Evolutionary conservation across 2,888 invertebrate species (phyloP), one percentile per base, ranked within the genome.

Genomic region (Lacanobia oleracea): DNA sequence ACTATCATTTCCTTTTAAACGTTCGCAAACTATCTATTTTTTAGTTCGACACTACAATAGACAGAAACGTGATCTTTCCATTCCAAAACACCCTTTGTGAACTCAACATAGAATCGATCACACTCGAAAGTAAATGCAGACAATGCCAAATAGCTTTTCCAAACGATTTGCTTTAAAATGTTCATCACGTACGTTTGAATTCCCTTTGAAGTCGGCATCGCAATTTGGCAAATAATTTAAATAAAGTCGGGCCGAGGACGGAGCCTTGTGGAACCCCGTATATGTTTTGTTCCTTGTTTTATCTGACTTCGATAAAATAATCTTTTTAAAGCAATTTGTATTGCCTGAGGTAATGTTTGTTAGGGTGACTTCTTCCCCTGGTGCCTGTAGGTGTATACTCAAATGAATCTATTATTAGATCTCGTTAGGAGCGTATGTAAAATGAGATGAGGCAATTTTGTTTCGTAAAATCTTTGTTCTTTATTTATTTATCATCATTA

Each of bases 221-320:
- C 88, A 91, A 91, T 90, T 91, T 89, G 82, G 82, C 80, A 86
- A 85, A 88, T 91, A 88, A 91, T 89, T 91, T 91, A 89, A 91
- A 92, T 91, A 88, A 87, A 83, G 87, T 81, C 66, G 74, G 79
- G 40, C 77, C 53, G 21, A 74, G 75, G 61, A 75, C 73, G 73
- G 70, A 61, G 82, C 82, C 81, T 80, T 81, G 84, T 74, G 72
- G 70, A 64, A 76, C 63, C 70, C 79, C 59, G 67, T 74, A 62
- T 76, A 61, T 67, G 68, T 85, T 82, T 82, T 69, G 76, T 76
- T 77, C 73, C 61, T 60, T 63, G 69, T 79, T 82, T 72, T 60
- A 69, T 81, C 75, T 76, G 60, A 75, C 77, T 75, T 63, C 65
- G 59, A 80, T 79, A 66, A 74, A 74, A 74, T 70, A 70, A 78